Conservation (phyloP, 2,797 vertebrate species). For the Tragopan temminckii region DNA sequence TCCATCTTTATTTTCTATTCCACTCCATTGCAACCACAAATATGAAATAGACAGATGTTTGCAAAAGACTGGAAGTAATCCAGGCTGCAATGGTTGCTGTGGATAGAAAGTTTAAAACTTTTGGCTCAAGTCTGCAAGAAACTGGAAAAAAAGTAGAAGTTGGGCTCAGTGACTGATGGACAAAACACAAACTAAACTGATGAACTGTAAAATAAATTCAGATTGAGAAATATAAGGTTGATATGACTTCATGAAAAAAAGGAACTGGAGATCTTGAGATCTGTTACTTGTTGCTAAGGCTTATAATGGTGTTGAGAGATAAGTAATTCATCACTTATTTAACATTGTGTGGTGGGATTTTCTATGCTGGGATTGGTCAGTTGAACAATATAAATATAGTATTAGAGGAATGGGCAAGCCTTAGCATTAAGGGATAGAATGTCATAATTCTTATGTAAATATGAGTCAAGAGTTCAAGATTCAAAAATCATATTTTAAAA, state of each 20-base stretch:
- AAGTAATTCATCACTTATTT: conserved; percentile 40
- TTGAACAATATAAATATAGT: background rate
- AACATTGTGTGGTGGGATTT: background rate
- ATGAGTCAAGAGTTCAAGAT: conserved; percentile 55
- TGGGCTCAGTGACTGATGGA: conserved; percentile 26
- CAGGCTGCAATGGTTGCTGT: conserved; percentile 46
- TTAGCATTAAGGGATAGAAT: conserved; percentile 35
- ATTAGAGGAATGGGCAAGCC: background rate
- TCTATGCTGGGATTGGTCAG: background rate
- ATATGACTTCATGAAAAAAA: conserved; percentile 1
- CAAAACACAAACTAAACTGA: conserved; percentile 17
- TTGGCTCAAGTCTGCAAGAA: conserved; percentile 55
- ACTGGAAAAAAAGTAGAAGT: background rate
- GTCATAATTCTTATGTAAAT: conserved; percentile 45
- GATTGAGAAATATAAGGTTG: conserved; percentile 2
- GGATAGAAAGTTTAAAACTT: conserved; percentile 52
- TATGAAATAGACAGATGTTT: conserved; percentile 75
- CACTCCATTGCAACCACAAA: conserved; percentile 57
- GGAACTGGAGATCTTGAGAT: background rate
- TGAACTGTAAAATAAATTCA: conserved; percentile 43
- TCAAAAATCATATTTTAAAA: conserved; percentile 46
- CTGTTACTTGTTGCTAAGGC: conserved; percentile 7
- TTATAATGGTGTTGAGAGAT: conserved; percentile 37
- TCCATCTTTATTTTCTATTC: conserved; percentile 73
- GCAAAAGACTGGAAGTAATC: conserved; percentile 58